Evolutionary conservation across 2,888 invertebrate species (phyloP).

Genomic region (Sepioteuthis lessoniana): DNA sequence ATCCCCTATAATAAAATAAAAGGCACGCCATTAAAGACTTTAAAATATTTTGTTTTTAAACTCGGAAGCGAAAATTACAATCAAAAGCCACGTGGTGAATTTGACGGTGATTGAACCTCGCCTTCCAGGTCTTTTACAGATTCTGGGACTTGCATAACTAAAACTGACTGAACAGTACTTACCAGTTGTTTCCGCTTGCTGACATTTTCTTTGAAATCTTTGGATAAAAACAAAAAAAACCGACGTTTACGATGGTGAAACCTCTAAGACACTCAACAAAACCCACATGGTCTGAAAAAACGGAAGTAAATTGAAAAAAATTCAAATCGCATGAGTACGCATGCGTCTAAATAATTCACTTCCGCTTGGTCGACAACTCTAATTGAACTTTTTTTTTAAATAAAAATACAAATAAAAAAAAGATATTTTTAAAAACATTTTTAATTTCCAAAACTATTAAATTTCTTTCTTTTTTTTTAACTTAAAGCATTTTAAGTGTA

Average conservation of each 20-base stretch:
- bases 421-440: too few species aligned
- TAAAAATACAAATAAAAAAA: not conserved
- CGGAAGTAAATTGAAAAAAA: not conserved
- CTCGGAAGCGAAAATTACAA: not conserved
- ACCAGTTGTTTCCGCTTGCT: not conserved
- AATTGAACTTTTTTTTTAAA: not conserved
- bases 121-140: not conserved
- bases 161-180: not conserved
- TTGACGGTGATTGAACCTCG: too few species aligned
- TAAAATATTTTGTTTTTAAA: too few species aligned
- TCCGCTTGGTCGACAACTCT: not conserved
- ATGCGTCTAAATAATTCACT: not conserved
- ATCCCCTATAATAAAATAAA: too few species aligned
- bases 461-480: too few species aligned
- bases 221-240: not conserved
- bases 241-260: not conserved
- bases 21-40: too few species aligned
- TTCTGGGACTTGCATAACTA: not conserved
- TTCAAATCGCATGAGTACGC: not conserved
- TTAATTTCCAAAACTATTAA: too few species aligned
- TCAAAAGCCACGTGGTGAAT: not conserved
- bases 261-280: not conserved
- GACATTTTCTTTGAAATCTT: not conserved
- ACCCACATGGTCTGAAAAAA: not conserved
- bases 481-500: too few species aligned